Conservation (phyloP, 1,140 invertebrate species). For the Pseudachorutes palmiensis region DNA sequence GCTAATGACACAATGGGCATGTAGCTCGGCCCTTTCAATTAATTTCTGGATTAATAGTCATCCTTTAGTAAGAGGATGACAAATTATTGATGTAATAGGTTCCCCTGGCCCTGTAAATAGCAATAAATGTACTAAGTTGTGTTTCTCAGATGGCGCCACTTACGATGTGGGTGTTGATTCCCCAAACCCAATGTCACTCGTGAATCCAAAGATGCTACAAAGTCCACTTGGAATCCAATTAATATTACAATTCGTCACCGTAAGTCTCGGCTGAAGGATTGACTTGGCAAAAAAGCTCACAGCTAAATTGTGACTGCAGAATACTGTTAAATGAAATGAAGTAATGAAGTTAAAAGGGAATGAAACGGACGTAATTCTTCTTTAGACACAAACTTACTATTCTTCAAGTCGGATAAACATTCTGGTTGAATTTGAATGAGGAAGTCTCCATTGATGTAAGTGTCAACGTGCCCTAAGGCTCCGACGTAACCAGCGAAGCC, state of each 20-base stretch:
- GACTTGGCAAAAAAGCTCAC: background rate
- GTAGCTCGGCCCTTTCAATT: no score
- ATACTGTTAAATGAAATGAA: background rate
- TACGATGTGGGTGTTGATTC: background rate
- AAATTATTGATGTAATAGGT: background rate
- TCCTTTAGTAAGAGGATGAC: no score
- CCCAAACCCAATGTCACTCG: background rate
- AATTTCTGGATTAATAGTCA: no score
- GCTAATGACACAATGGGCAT: no score
- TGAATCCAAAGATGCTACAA: background rate
- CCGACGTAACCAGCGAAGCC: conserved; percentile 50
- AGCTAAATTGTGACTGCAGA: background rate
- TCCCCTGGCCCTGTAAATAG: background rate
- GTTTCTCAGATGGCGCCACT: background rate
- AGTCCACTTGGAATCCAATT: background rate
- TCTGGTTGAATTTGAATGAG: background rate
- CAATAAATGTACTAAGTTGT: background rate
- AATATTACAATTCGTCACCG: background rate
- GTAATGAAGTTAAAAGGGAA: background rate
- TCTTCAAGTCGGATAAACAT: background rate
- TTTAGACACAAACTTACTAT: background rate
- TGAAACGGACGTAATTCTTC: background rate
- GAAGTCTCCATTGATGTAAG: conserved; percentile 36
- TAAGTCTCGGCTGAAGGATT: background rate
- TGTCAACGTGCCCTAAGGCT: conserved; percentile 52